Base-by-base conservation (phyloP, 2,888 invertebrate genomes). In the Fragum sueziense region DNA sequence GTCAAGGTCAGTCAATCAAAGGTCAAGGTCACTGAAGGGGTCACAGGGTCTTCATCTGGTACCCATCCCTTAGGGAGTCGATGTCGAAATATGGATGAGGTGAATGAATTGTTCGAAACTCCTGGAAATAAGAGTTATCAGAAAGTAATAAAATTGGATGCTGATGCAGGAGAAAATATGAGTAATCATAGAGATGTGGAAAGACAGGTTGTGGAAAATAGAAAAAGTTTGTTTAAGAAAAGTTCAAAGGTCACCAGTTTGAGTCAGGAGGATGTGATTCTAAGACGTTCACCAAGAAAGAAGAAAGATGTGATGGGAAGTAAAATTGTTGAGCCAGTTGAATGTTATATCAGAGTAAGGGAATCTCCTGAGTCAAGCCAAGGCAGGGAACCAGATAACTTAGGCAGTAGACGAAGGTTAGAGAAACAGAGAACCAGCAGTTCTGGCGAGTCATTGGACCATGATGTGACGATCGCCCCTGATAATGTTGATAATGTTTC, bases 201-300 rank as follows among this genome's bases (percentile, higher is more conserved):
- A n/a, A n/a, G n/a, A n/a, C n/a, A n/a, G n/a, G 27, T 25, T 20
- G 54, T 6, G n/a, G 33, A 14, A 20, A 65, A 65, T 33, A 69
- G 37, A n/a, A 71, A 59, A 25, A 57, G 29, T n/a, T 25, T 73
- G 29, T 77, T 59, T 25, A 74, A 70, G 34, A 71, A 71, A n/a
- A 37, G 27, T 9, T 20, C 47, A 14, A 51, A 52, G 9, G 29
- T 33, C 1, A 52, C 67, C 7, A 59, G 41, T 11, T 25, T 31
- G 51, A 52, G 25, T 25, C 6, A 25, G 25, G 51, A 34, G 7
- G 74, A 77, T 11, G 31, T 70, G 0, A 34, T 74, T 51, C 33
- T 84, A 14, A 75, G 83, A 52, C 47, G 83, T 11, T 84, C 83
- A 17, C 83, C 83, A 51, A 73, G 83, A 52, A 84, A 84, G 69